phyloP scores from a whole-genome alignment of 2,888 invertebrate species.

The Drosophila cognata region DNA sequence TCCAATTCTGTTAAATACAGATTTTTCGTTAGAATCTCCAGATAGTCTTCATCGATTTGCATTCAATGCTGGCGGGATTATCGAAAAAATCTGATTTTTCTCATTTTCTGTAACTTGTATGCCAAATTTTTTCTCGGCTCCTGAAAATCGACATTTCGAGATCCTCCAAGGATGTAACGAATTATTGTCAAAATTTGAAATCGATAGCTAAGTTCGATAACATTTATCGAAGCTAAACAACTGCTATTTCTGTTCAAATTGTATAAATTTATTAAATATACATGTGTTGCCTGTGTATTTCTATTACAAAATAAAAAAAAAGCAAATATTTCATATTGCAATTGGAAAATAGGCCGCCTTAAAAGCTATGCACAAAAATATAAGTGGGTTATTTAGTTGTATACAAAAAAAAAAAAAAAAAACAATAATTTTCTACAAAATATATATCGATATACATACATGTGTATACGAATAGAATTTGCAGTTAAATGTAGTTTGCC shows the following conservation, averaged over 20 bases:
- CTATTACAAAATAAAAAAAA: slow-evolving; percentile 46
- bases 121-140: neutral
- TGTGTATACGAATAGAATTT: slow-evolving; percentile 19
- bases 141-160: neutral
- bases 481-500: slow-evolving; percentile 21
- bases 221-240: neutral
- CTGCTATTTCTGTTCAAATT: slow-evolving; percentile 18
- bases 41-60: neutral
- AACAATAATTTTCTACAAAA: slow-evolving; percentile 3
- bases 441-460: neutral
- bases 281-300: slow-evolving; percentile 23
- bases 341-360: slow-evolving; percentile 34
- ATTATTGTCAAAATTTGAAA: neutral
- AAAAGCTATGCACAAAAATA: slow-evolving; percentile 41
- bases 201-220: neutral
- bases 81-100: neutral
- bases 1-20: neutral
- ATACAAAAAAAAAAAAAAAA: slow-evolving; percentile 22
- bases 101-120: neutral
- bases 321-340: slow-evolving; percentile 32
- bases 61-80: neutral
- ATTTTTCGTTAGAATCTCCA: neutral
- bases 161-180: neutral
- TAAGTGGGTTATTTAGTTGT: slow-evolving; percentile 19
- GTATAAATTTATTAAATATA: slow-evolving; percentile 62